Conservation (phyloP, 2,113 vertebrate genomes). For the Eidolon helvum region DNA sequence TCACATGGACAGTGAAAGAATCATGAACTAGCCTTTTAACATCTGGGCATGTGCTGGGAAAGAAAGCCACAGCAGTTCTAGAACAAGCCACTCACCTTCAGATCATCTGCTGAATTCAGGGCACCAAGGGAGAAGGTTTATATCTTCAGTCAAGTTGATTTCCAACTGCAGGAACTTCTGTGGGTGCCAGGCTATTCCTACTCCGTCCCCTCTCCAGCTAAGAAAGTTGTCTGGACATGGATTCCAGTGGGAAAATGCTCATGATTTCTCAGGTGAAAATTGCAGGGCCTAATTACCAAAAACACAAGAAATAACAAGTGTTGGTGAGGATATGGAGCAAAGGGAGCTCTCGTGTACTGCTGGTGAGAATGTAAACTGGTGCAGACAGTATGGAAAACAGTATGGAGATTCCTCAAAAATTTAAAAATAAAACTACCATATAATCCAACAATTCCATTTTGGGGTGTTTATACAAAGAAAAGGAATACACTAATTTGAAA, state of each 20-base stretch:
- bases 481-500: neutral
- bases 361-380: neutral
- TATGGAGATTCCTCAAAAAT: neutral
- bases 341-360: neutral
- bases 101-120: neutral
- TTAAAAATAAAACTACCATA: neutral
- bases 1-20: neutral
- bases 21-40: neutral
- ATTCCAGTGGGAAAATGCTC: neutral
- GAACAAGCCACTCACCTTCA: neutral
- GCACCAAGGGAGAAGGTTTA: neutral
- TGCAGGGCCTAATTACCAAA: neutral
- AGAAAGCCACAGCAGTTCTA: neutral
- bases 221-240: neutral
- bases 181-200: no score
- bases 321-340: neutral
- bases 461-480: neutral
- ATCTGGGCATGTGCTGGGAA: neutral
- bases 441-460: neutral
- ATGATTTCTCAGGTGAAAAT: neutral
- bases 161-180: neutral
- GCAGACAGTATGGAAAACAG: neutral
- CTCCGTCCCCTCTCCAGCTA: neutral
- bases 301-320: neutral
- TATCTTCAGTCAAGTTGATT: neutral